Evolutionary conservation across 2,113 vertebrate genomes (phyloP), one percentile per base, ranked within the genome.

Genomic region (Chaetura pelagica): DNA sequence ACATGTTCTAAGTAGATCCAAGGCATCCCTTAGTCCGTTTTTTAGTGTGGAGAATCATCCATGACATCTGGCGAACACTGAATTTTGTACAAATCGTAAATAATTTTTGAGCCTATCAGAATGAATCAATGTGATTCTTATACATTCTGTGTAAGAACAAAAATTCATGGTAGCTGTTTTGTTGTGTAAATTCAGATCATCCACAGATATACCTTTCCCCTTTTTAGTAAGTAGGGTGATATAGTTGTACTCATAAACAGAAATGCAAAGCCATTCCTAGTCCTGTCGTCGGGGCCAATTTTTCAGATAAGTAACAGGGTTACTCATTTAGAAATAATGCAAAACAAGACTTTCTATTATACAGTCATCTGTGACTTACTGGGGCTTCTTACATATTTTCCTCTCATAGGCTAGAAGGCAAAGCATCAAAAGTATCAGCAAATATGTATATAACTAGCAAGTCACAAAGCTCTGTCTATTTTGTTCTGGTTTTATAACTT

Each of bases 361-460:
- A 62, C 68, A 5, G 63, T 90, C 4, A 6, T 74, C 87, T 64
- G 40, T 52, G 52, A 76, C 26, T 87, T 85, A 64, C 55, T 57
- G 46, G 84, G 54, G 27, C 73, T 93, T 95, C 68, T 61, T 67
- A 35, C 17, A 4, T 80, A 29, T 51, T 77, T 87, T 93, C 44
- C 46, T 72, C 59, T 86, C 29, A 40, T 18, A 77, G n/a, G 61
- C 34, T 74, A 57, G 72, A 73, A 77, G 54, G 24, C 48, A 79
- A 42, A 24, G 40, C 62, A 12, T 84, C 40, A 74, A 67, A 59
- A 59, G 24, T 59, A 81, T 44, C 67, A 54, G 73, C 35, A 93
- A 87, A 87, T 71, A 80, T 72, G 95, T 90, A 74, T 83, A 46
- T 89, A 96, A 69, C 49, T 51, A 82, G 22, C 34, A 64, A 68